Evolutionary conservation across 2,888 invertebrate genomes (phyloP).

Genomic region (Endotricha flammealis): DNA sequence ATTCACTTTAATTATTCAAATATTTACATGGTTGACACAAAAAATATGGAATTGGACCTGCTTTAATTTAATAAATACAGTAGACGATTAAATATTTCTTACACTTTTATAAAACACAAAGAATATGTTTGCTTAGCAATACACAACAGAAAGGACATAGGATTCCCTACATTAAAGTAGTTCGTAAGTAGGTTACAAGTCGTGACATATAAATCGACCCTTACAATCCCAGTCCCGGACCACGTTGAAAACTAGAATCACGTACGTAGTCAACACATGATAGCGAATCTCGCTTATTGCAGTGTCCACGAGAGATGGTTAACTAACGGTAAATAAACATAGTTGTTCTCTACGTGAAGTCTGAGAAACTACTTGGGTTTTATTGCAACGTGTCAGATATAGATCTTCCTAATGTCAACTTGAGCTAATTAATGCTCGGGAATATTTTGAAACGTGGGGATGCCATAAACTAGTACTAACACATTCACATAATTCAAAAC

Average conservation of each 20-base stretch:
- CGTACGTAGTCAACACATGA: conserved; percentile 9
- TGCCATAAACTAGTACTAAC: no score
- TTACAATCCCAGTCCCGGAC: background rate
- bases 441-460: background rate
- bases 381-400: conserved; percentile 42
- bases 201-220: background rate
- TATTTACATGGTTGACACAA: no score
- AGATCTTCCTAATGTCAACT: conserved; percentile 27
- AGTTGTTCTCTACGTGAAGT: conserved; percentile 27
- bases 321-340: conserved; percentile 32
- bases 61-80: no score
- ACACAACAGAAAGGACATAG: no score
- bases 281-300: conserved; percentile 13
- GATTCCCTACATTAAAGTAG: no score
- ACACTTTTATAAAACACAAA: no score
- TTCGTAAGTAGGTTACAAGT: no score
- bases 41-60: no score
- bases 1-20: no score
- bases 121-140: no score
- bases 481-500: no score
- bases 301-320: conserved; percentile 24
- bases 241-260: conserved; percentile 5
- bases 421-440: conserved; percentile 6
- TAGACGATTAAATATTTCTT: no score
- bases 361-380: conserved; percentile 39